A percentile compares a stretch with the other conserved stretches of the same genome.
Conservation (phyloP, 2,113 vertebrate genomes). For the Neogobius melanostomus region DNA sequence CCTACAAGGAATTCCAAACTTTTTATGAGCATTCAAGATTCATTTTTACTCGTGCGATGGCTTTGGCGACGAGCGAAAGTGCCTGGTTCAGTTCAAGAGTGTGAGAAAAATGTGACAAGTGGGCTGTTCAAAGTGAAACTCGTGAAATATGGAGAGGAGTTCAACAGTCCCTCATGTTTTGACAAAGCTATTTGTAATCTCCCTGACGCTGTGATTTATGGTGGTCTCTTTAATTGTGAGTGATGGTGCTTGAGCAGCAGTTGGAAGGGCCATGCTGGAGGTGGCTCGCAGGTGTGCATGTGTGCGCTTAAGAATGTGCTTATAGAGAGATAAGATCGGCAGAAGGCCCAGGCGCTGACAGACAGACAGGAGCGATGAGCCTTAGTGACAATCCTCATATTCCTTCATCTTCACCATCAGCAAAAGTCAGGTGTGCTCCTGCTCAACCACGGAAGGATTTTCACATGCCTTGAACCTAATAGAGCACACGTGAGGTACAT, state of each 20-base stretch:
- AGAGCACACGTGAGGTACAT: too few species aligned
- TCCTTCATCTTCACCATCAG: constrained; percentile 50
- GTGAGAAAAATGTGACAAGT: constrained; percentile 42
- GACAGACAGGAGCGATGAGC: constrained; percentile 68
- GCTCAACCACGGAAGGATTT: too few species aligned
- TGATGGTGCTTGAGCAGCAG: constrained; percentile 18
- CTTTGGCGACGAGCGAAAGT: constrained; percentile 1
- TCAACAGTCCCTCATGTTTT: constrained; percentile 27
- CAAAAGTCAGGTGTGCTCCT: constrained; percentile 54
- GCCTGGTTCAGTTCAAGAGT: constrained; percentile 9
- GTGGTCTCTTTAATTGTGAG: constrained; percentile 13
- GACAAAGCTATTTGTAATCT: constrained; percentile 19
- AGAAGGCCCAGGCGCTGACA: constrained; percentile 68
- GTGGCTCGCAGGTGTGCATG: constrained; percentile 59
- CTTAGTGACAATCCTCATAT: constrained; percentile 41
- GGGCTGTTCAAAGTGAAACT: constrained; percentile 29
- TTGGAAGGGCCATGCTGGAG: constrained; percentile 25
- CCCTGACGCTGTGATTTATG: background rate
- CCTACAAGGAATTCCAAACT: constrained; percentile 56
- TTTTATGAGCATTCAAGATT: constrained; percentile 50
- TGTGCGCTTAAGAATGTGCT: constrained; percentile 73
- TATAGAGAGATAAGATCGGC: constrained; percentile 74
- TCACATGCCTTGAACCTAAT: too few species aligned
- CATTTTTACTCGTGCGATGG: constrained; percentile 29
- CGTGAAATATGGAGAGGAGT: constrained; percentile 36